Percentiles rank a stretch among this genome's conserved stretches.
Evolutionary conservation across 1,140 invertebrate species (phyloP).

Genomic region (Centruroides sculpturatus): DNA sequence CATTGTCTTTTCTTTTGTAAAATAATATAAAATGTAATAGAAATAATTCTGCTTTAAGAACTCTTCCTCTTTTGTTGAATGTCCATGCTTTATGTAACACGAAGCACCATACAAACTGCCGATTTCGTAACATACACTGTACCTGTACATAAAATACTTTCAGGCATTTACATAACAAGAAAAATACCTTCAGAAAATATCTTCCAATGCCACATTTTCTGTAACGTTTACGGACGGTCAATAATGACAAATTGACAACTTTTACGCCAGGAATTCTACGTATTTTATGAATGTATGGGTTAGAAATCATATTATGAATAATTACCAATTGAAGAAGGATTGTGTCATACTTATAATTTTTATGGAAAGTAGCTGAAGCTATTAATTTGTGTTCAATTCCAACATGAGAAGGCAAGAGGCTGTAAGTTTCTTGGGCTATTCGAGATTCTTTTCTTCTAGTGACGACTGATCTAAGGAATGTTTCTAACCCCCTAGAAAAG

Average conservation of each 20-base stretch:
- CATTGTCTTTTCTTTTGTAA: too few species aligned
- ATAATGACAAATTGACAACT: conserved; percentile 28
- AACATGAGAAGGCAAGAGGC: conserved; percentile 16
- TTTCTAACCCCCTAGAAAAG: conserved; percentile 26
- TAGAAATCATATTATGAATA: too few species aligned
- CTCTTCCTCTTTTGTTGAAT: too few species aligned
- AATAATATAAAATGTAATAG: too few species aligned
- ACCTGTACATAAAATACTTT: too few species aligned
- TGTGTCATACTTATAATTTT: conserved; percentile 27
- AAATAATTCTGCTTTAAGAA: too few species aligned
- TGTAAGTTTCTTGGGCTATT: conserved; percentile 5
- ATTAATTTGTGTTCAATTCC: conserved; percentile 29
- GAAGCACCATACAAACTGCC: too few species aligned
- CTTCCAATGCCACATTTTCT: conserved; percentile 29
- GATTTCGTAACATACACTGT: too few species aligned
- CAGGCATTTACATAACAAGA: too few species aligned
- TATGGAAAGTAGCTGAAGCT: conserved; percentile 28
- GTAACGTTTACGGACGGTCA: conserved; percentile 28
- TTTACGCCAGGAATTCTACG: conserved; percentile 24
- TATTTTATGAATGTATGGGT: too few species aligned
- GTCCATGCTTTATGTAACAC: too few species aligned
- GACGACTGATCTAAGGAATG: conserved; percentile 22
- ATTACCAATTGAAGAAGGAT: too few species aligned
- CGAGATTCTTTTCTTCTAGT: conserved; percentile 17
- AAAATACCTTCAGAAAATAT: conserved; percentile 27